phyloP scores from a whole-genome alignment of 1,140 invertebrate species.

The Orchestia grillus region DNA sequence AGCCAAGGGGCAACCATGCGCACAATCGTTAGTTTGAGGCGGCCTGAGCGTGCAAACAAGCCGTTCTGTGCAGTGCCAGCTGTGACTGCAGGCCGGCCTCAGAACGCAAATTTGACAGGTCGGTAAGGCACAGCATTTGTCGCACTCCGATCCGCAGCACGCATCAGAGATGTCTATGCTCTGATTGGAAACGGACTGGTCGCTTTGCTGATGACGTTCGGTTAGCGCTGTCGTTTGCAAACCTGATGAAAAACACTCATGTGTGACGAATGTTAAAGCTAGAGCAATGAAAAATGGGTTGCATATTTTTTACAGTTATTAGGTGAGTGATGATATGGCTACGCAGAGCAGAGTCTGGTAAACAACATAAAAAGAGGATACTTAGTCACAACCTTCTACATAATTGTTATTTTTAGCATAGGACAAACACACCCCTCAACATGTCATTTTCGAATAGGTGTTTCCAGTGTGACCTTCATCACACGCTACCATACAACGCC shows the following conservation, averaged over 20 bases:
- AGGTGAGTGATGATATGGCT: neutral
- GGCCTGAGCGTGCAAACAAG: neutral
- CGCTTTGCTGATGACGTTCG: neutral
- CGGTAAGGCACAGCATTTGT: neutral
- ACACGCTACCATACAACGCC: too few species aligned
- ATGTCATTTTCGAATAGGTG: neutral
- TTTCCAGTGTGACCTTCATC: too few species aligned
- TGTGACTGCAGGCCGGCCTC: neutral
- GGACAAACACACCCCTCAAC: neutral
- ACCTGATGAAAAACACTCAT: neutral
- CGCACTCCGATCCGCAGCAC: neutral
- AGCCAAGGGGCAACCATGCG: neutral
- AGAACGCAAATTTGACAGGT: neutral
- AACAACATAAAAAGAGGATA: neutral
- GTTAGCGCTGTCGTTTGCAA: neutral
- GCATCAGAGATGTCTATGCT: neutral
- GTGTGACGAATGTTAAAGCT: neutral
- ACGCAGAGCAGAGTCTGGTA: neutral
- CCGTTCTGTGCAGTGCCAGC: neutral
- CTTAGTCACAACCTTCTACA: neutral
- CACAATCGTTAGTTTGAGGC: neutral
- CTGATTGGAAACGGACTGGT: neutral
- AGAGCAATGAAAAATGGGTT: neutral
- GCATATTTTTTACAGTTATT: neutral
- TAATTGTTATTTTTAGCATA: neutral